Percentiles rank a stretch among this genome's conserved stretches.
These are phyloP conservation scores for Dendrocopos noguchii DNA, from an alignment of 2,113 vertebrate species.

Conservation along the genomic window DNA sequence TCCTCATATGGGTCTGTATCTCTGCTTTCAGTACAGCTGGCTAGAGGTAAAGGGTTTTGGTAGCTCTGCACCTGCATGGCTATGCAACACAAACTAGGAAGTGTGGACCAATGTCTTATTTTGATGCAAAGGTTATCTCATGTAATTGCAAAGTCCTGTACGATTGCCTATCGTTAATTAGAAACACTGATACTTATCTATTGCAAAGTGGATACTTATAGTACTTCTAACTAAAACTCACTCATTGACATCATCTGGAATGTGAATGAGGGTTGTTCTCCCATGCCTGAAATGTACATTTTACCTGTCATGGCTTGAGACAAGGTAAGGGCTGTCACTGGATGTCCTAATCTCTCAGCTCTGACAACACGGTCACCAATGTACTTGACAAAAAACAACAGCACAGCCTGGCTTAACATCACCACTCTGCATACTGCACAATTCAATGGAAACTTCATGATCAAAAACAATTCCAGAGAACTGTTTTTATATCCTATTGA, in stretches of 20 bases:
- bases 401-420: neutral
- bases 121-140: slow-evolving; percentile 2
- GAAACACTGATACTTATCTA: neutral
- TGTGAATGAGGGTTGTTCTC: slow-evolving; percentile 10
- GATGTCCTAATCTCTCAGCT: neutral
- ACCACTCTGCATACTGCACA: no score
- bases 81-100: neutral
- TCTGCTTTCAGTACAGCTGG: neutral
- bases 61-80: neutral
- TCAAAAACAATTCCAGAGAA: neutral
- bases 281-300: neutral
- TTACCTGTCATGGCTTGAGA: neutral
- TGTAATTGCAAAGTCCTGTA: neutral
- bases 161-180: neutral
- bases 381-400: neutral
- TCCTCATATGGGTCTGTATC: neutral
- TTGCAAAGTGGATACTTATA: slow-evolving; percentile 37
- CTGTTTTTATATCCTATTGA: neutral
- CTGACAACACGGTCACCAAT: neutral
- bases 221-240: slow-evolving; percentile 3
- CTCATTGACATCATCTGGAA: neutral
- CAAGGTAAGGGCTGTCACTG: accelerated
- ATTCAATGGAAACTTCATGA: neutral
- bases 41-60: neutral
- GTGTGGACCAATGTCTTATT: neutral